Conservation (phyloP, 2,113 vertebrate genomes). For the Halcyon senegalensis region DNA sequence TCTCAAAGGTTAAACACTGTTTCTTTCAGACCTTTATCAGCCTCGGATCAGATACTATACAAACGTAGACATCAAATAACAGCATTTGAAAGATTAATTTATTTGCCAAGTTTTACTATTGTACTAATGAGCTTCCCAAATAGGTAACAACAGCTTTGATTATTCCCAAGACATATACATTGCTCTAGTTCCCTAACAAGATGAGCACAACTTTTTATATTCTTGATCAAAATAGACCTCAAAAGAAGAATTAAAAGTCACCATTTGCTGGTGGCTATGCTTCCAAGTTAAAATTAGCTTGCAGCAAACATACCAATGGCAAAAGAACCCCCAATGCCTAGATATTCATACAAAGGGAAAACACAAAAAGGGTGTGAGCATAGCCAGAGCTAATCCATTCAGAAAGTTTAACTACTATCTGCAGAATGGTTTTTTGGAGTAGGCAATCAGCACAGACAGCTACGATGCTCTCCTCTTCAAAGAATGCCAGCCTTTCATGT, state of each 20-base stretch:
- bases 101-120: background rate
- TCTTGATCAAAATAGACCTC: background rate
- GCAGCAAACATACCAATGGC: fast-evolving
- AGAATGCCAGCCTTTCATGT: conserved; percentile 2
- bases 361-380: background rate
- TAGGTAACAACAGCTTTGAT: background rate
- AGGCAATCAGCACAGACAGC: background rate
- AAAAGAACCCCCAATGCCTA: background rate
- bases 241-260: background rate
- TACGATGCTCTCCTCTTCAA: background rate
- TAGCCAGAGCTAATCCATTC: background rate
- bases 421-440: background rate
- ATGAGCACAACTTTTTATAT: background rate
- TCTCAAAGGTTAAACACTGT: background rate
- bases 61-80: background rate
- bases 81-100: background rate
- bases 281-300: background rate
- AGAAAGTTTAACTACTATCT: background rate
- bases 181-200: background rate
- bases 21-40: background rate
- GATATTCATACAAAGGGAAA: background rate
- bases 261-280: background rate
- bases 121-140: background rate
- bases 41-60: background rate
- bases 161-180: background rate